These are phyloP conservation scores for Botia kubotai DNA, from an alignment of 2,797 vertebrate genomes.

Conservation along the genomic window DNA sequence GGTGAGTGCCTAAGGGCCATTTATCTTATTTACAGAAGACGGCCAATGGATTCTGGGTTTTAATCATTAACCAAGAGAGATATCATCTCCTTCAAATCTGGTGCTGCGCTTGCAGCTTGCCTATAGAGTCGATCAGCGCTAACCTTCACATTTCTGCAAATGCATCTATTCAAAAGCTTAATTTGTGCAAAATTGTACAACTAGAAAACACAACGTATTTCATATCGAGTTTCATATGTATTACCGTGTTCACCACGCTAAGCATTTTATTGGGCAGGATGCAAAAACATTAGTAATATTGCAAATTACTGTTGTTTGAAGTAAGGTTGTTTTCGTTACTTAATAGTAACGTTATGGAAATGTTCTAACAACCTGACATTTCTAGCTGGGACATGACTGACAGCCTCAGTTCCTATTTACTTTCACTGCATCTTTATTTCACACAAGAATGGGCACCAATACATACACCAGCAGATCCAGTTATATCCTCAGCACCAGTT, in stretches of 20 bases:
- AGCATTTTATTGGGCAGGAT: too few relatives aligned
- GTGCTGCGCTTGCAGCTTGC: slow-evolving; percentile 38
- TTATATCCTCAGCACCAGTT: too few relatives aligned
- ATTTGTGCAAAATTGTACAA: neutral
- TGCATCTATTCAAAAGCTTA: neutral
- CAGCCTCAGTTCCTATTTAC: too few relatives aligned
- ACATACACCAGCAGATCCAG: too few relatives aligned
- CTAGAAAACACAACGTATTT: neutral
- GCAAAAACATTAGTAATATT: neutral
- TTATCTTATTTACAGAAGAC: slow-evolving; percentile 86
- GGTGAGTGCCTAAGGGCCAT: slow-evolving; percentile 72
- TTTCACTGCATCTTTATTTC: too few relatives aligned
- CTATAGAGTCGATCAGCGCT: slow-evolving; percentile 35
- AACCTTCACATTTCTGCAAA: neutral
- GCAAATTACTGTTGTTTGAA: neutral
- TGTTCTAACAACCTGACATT: too few relatives aligned
- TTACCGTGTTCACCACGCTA: too few relatives aligned
- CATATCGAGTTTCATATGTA: neutral
- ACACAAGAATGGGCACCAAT: too few relatives aligned
- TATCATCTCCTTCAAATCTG: slow-evolving; percentile 64
- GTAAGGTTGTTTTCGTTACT: neutral
- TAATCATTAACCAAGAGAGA: slow-evolving; percentile 87
- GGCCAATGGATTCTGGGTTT: slow-evolving; percentile 72
- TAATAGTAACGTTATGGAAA: too few relatives aligned
- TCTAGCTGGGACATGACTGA: too few relatives aligned